Evolutionary conservation across 2,113 vertebrate genomes (phyloP).

Genomic region (Apaloderma vittatum): DNA sequence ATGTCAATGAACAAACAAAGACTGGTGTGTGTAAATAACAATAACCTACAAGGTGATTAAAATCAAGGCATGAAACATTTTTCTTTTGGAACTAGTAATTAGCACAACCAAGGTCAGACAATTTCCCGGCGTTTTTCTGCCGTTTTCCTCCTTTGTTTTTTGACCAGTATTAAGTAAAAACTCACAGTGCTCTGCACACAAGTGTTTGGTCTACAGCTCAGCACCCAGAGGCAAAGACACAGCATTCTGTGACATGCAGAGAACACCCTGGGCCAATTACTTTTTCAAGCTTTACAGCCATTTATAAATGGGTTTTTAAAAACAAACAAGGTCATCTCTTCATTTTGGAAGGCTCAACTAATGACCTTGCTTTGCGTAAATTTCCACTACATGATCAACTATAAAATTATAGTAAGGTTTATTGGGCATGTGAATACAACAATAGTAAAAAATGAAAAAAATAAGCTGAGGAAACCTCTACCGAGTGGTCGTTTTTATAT

Average conservation of each 20-base stretch:
- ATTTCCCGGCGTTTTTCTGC: not conserved
- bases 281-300: not conserved
- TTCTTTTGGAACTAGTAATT: constrained; percentile 48
- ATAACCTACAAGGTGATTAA: constrained; percentile 16
- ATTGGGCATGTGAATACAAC: not conserved
- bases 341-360: not conserved
- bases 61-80: constrained; percentile 53
- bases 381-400: not conserved
- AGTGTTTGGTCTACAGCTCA: constrained; percentile 62
- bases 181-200: not conserved
- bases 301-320: not conserved
- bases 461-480: not conserved
- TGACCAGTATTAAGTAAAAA: constrained; percentile 41
- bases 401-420: not conserved
- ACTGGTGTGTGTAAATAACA: not conserved
- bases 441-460: not conserved
- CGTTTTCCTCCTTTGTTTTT: constrained; percentile 22
- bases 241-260: not conserved
- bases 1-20: not conserved
- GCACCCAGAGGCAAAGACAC: constrained; percentile 17
- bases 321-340: not conserved
- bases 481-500: not conserved
- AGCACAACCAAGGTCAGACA: constrained; percentile 67
- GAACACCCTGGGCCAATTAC: not conserved
- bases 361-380: not conserved